These are phyloP conservation scores for Caenorhabditis tropicalis DNA, from an alignment of 1,140 invertebrate species.

Conservation along the genomic window DNA sequence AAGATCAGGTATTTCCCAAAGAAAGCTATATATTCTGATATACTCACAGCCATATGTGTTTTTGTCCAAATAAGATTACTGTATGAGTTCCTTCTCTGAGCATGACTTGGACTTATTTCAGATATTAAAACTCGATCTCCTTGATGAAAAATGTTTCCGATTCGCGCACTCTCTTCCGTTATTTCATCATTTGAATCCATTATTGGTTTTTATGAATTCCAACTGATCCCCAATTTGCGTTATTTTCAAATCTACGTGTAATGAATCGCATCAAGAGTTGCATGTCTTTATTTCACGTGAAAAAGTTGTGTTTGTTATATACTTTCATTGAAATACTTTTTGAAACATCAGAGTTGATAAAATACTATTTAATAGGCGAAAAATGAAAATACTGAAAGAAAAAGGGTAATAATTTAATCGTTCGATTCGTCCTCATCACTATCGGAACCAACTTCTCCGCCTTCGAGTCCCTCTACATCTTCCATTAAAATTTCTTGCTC, in stretches of 20 bases:
- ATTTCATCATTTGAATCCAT: not conserved
- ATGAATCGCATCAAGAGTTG: no score
- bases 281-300: no score
- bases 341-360: no score
- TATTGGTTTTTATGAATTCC: not conserved
- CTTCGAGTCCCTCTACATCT: constrained; percentile 46
- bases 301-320: no score
- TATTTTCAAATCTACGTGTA: no score
- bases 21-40: not conserved
- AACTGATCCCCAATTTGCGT: no score
- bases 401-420: not conserved
- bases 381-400: not conserved
- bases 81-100: not conserved
- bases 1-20: no score
- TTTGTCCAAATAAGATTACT: constrained; percentile 11
- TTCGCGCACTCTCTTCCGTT: not conserved
- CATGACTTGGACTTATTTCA: not conserved
- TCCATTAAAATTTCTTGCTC: constrained; percentile 47
- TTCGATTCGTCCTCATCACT: constrained; percentile 28
- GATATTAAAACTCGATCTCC: constrained; percentile 33
- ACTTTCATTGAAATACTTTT: no score
- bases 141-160: not conserved
- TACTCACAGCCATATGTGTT: constrained; percentile 34
- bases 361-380: no score
- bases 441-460: not conserved